These are phyloP conservation scores for Atractosteus spatula DNA, from an alignment of 2,113 vertebrate genomes.

Conservation along the genomic window DNA sequence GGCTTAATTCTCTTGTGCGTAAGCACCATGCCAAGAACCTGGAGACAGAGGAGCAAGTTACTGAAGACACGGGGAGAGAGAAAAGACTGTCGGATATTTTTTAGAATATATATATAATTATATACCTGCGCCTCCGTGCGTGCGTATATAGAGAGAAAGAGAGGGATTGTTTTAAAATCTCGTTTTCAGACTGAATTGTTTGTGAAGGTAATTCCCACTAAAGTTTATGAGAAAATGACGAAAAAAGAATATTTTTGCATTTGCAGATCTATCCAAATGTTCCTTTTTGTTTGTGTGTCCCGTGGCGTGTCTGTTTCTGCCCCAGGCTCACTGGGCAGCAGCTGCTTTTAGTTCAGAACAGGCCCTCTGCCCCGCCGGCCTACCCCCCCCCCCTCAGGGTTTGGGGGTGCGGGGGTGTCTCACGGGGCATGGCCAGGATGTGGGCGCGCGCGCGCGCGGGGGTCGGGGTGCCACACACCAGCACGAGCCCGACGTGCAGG, in stretches of 20 bases:
- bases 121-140: constrained; percentile 45
- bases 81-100: constrained; percentile 40
- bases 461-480: too few relatives aligned
- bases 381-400: too few relatives aligned
- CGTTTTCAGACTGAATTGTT: constrained; percentile 29
- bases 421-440: too few relatives aligned
- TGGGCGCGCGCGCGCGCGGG: too few relatives aligned
- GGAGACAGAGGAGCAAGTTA: constrained; percentile 42
- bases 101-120: constrained; percentile 61
- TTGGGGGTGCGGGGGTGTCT: too few relatives aligned
- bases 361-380: background rate
- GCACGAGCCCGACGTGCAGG: too few relatives aligned
- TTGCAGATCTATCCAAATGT: constrained; percentile 29
- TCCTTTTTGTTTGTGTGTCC: background rate
- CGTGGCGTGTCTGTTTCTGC: constrained; percentile 12
- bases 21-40: constrained; percentile 37
- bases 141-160: constrained; percentile 45
- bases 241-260: constrained; percentile 61
- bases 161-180: constrained; percentile 66
- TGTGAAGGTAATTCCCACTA: constrained; percentile 27
- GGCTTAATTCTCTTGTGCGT: constrained; percentile 37
- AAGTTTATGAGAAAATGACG: constrained; percentile 37
- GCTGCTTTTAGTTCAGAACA: constrained; percentile 14
- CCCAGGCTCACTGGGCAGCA: constrained; percentile 23
- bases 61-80: constrained; percentile 38